Percentiles rank a stretch among this genome's conserved stretches.
Evolutionary conservation across 2,113 vertebrate genomes (phyloP).

Genomic region (Caracal caracal): DNA sequence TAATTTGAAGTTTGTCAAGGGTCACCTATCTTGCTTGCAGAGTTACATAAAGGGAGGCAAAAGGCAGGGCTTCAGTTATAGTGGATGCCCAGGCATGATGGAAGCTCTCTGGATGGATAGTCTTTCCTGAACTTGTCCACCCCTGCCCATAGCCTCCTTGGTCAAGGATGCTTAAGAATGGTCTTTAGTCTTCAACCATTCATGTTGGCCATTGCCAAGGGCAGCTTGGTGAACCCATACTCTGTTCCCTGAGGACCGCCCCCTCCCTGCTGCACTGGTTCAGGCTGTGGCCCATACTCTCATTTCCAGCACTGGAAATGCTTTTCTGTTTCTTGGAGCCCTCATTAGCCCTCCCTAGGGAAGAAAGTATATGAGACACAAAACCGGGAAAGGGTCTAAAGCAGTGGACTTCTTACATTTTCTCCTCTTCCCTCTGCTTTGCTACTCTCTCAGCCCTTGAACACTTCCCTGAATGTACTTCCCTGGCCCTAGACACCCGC

Average conservation of each 20-base stretch:
- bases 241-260: neutral
- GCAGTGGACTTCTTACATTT: neutral
- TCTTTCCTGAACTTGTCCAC: neutral
- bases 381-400: neutral
- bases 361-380: neutral
- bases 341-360: neutral
- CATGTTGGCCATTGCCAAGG: neutral
- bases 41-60: neutral
- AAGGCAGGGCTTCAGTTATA: neutral
- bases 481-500: neutral
- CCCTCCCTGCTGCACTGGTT: neutral
- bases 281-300: neutral
- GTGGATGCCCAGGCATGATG: rapidly evolving
- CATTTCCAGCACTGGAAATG: neutral
- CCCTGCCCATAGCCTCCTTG: neutral
- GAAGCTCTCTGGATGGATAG: neutral
- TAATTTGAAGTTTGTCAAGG: slow-evolving; percentile 44
- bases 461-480: neutral
- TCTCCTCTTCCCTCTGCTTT: neutral
- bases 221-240: neutral
- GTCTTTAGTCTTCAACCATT: neutral
- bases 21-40: neutral
- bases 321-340: neutral
- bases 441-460: neutral
- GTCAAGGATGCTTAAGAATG: neutral